Conservation (phyloP, 2,797 vertebrate species). For the Chloroceryle amazona region DNA sequence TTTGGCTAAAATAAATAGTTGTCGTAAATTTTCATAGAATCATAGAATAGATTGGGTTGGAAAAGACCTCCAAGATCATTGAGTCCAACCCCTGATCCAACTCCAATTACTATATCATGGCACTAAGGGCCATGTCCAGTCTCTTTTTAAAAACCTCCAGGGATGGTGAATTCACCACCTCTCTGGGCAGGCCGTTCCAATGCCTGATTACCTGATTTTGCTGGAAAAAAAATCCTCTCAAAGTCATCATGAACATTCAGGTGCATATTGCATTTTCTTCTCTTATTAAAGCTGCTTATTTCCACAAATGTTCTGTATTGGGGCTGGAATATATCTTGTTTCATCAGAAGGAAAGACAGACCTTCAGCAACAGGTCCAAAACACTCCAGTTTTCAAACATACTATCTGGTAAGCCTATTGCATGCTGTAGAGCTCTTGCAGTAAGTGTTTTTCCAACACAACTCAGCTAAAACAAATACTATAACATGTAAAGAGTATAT, state of each 20-base stretch:
- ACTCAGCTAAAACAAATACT: neutral
- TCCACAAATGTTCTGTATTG: neutral
- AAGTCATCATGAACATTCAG: neutral
- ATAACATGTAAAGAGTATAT: neutral
- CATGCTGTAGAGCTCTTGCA: neutral
- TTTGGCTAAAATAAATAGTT: neutral
- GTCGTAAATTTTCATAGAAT: too few relatives aligned
- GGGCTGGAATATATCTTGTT: neutral
- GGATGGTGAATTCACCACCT: too few relatives aligned
- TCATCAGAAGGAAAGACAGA: neutral
- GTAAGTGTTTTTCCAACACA: neutral
- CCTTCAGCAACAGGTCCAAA: neutral
- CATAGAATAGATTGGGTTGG: too few relatives aligned
- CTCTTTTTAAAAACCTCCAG: too few relatives aligned
- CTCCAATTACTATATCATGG: too few relatives aligned
- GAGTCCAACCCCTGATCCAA: too few relatives aligned
- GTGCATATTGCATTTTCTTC: neutral
- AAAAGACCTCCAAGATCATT: too few relatives aligned
- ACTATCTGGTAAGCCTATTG: neutral
- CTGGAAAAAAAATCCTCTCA: neutral
- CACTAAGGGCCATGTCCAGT: too few relatives aligned
- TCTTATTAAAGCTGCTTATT: neutral
- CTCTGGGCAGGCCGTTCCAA: too few relatives aligned
- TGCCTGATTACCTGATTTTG: too few relatives aligned
- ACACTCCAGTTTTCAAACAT: neutral